Evolutionary conservation across 2,888 invertebrate genomes (phyloP).

Genomic region (Campoplex capitator): DNA sequence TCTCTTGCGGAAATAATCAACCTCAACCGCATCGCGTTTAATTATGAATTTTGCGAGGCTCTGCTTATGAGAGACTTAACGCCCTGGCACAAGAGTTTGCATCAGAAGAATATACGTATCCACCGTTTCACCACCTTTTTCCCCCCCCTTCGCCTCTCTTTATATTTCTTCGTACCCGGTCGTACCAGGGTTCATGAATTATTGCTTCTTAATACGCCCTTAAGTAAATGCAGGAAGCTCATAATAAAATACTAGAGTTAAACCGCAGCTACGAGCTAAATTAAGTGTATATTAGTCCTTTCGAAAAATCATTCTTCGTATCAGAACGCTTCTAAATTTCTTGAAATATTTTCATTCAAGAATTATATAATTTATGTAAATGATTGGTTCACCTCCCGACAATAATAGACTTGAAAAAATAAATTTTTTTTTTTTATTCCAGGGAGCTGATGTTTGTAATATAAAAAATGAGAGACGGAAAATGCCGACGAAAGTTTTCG

Average conservation of each 20-base stretch:
- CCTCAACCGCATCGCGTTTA: conserved; percentile 78
- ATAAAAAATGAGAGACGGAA: conserved; percentile 35
- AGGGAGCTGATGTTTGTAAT: background rate
- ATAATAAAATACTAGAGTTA: conserved; percentile 56
- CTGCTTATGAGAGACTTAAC: conserved; percentile 69
- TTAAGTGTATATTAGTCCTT: conserved; percentile 7
- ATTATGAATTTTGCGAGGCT: conserved; percentile 81
- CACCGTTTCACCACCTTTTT: background rate
- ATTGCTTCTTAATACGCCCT: conserved; percentile 64
- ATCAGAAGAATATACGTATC: conserved; percentile 52
- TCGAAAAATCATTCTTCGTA: background rate
- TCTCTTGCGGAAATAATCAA: conserved; percentile 77
- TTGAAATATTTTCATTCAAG: too few species aligned
- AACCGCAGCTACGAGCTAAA: conserved; percentile 21
- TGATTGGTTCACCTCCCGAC: background rate
- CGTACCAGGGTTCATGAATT: conserved; percentile 65
- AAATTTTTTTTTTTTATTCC: background rate
- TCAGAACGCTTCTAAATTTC: background rate
- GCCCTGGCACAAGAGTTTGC: conserved; percentile 57
- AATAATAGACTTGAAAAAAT: background rate
- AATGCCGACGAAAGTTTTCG: conserved; percentile 78
- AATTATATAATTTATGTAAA: background rate
- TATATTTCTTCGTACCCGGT: conserved; percentile 48
- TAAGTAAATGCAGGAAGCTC: conserved; percentile 57
- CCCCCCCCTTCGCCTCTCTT: conserved; percentile 16